Conservation (phyloP, 2,113 vertebrate genomes). For the crab-eating macaque (Macaca fascicularis) region T2T-MFA8v1.1 NC_088386.1:83742001-83742500, state of each 20-base stretch:
- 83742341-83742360: neutral
- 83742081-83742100: neutral
- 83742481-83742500: neutral
- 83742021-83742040: neutral
- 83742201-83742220: neutral
- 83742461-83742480: neutral
- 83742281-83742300: neutral
- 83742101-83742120: neutral
- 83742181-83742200: neutral
- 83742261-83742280: neutral
- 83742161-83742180: neutral
- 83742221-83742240: neutral
- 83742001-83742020: neutral
- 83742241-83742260: neutral
- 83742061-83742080: neutral
- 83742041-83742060: neutral
- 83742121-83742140: neutral
- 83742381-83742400: neutral
- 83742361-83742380: too few species aligned
- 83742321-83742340: neutral
- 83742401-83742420: neutral
- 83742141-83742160: neutral
- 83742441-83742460: neutral
- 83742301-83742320: neutral
- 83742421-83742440: neutral